Conservation (phyloP, 2,888 invertebrate species). For the Cephus rjabovi region DNA sequence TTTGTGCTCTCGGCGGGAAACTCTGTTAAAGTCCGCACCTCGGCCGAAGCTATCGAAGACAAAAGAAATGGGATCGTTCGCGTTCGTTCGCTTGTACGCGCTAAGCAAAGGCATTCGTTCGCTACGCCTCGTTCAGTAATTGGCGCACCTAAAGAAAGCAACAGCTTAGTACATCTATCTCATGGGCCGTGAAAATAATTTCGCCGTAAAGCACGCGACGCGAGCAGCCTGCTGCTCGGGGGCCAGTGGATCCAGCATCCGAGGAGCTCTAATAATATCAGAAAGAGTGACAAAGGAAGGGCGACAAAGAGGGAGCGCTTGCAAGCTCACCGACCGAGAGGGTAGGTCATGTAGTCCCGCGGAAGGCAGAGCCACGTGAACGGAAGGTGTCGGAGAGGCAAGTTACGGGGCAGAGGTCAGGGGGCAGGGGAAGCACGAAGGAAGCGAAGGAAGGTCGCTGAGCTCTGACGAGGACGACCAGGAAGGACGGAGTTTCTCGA, state of each 20-base stretch:
- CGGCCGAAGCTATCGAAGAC: no score
- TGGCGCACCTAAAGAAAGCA: conserved; percentile 3
- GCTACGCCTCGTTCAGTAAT: no score
- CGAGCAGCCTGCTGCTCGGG: not conserved
- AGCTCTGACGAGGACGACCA: not conserved
- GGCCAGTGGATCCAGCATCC: conserved; percentile 8
- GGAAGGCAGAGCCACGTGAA: not conserved
- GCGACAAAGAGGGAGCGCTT: conserved; percentile 9
- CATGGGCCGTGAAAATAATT: not conserved
- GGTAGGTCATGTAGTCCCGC: conserved; percentile 8
- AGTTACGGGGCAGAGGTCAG: conserved; percentile 1
- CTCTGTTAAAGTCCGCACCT: no score
- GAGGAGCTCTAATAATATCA: conserved; percentile 26
- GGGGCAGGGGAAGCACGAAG: not conserved
- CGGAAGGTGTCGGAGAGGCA: not conserved
- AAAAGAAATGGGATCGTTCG: no score
- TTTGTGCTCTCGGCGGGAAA: no score
- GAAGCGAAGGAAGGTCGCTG: conserved; percentile 6
- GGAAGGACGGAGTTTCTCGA: conserved; percentile 42
- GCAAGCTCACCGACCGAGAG: not conserved
- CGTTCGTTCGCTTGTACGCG: no score
- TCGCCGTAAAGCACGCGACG: not conserved
- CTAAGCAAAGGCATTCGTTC: no score
- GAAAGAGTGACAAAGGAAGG: conserved; percentile 25
- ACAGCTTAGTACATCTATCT: conserved; percentile 15